Evolutionary conservation across 2,113 vertebrate genomes (phyloP), one percentile per base, ranked within the genome.

Genomic region (Phycodurus eques): DNA sequence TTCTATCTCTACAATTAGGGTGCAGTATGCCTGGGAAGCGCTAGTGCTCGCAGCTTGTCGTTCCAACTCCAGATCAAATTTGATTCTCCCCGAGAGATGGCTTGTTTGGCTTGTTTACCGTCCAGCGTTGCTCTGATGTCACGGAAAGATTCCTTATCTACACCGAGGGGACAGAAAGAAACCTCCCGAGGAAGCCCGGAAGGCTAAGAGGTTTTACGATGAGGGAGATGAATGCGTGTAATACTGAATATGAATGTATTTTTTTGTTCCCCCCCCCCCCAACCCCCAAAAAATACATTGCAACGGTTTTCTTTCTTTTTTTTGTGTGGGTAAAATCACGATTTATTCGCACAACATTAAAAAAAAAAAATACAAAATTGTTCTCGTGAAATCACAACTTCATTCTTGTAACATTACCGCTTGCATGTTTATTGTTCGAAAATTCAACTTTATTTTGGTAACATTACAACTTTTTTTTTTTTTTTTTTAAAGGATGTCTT

Each of bases 71-170:
- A 42, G 69, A 82, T 80, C 79, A 31, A 19, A 27, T 81, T 81
- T 83, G 74, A 79, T 75, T 76, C 83, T 78, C 85, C 89, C 83
- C 75, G 72, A 80, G 91, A 90, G 84, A 74, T 77, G 83, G 84
- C 73, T 83, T 91, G 88, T 91, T 91, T 89, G 83, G 85, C 73
- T 84, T 91, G 89, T 91, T 90, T 90, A 88, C 88, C 74, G 86
- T 88, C 87, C 17, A 89, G 78, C 71, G 76, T 63, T 1, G 71
- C 86, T 87, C 70, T 91, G 90, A 92, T 91, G 89, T 92, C 91
- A 93, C 65, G 91, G 92, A 92, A 92, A 92, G 77, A 87, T 86
- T 77, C 76, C 74, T 72, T 79, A 81, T 61, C 71, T 69, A 82
- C 72, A 69, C 51, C 77, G 80, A 87, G 81, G 46, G 2, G 46